Conservation (phyloP, 2,113 vertebrate species). For the Accipiter cooperii region DNA sequence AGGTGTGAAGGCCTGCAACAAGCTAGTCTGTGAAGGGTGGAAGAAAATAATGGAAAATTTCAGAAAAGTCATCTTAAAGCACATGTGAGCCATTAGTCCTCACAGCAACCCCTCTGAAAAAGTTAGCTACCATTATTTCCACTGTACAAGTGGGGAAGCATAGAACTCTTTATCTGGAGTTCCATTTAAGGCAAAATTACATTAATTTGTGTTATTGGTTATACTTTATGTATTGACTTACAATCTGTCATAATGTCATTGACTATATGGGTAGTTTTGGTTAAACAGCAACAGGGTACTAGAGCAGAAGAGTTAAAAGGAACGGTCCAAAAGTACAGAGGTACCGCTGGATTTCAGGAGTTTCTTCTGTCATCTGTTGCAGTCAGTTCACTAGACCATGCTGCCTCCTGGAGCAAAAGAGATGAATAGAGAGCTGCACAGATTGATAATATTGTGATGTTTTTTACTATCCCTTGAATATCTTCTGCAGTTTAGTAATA, state of each 20-base stretch:
- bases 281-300: neutral
- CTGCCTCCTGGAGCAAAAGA: conserved; percentile 58
- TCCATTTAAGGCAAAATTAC: neutral
- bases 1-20: neutral
- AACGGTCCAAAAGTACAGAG: neutral
- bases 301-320: neutral
- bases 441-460: neutral
- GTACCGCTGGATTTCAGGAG: neutral
- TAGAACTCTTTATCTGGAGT: neutral
- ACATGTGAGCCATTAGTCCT: neutral
- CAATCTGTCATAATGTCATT: neutral
- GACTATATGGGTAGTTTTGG: neutral
- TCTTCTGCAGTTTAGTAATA: neutral
- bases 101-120: neutral
- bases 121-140: neutral
- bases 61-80: neutral
- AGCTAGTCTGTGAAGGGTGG: neutral
- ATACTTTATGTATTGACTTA: neutral
- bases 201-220: neutral
- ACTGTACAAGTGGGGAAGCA: neutral
- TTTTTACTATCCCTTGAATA: neutral
- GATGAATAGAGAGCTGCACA: conserved; percentile 4
- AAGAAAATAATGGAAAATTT: neutral
- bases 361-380: conserved; percentile 1
- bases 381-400: conserved; percentile 33